Percentiles rank a stretch among this genome's conserved stretches.
Conservation (phyloP, 35 echinoderm and acorn worm species). For the Heliocidaris erythrogramma region DNA sequence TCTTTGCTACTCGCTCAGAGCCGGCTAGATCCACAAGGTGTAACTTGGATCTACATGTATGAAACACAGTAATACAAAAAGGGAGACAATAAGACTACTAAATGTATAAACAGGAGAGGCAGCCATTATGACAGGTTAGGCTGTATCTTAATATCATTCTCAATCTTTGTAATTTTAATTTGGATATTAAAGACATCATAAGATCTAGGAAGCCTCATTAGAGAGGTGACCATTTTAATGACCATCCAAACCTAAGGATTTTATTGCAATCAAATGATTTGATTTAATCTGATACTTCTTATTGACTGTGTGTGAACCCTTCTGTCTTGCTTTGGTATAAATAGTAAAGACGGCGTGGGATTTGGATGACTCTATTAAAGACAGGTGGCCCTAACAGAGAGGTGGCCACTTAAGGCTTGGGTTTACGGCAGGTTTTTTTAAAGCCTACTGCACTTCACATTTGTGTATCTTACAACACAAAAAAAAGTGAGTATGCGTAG, state of each 20-base stretch:
- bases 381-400: no score
- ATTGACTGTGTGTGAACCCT: conserved; percentile 26
- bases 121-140: not conserved
- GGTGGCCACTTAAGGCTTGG: no score
- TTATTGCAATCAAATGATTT: not conserved
- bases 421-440: no score
- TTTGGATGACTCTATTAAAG: conserved; percentile 36
- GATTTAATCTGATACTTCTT: conserved; percentile 26
- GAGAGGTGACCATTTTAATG: no score
- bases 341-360: conserved; percentile 71
- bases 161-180: no score
- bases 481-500: no score
- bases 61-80: not conserved
- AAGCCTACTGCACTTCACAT: no score
- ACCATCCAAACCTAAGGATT: no score
- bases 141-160: no score
- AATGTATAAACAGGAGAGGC: not conserved
- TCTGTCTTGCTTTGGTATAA: conserved; percentile 37
- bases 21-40: conserved; percentile 70
- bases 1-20: conserved; percentile 63
- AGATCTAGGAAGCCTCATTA: no score
- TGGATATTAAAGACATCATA: no score
- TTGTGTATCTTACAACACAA: no score
- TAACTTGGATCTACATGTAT: conserved; percentile 59
- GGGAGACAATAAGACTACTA: not conserved